Evolutionary conservation across 1,140 invertebrate species (phyloP).

Genomic region (Choristoneura fumiferana): DNA sequence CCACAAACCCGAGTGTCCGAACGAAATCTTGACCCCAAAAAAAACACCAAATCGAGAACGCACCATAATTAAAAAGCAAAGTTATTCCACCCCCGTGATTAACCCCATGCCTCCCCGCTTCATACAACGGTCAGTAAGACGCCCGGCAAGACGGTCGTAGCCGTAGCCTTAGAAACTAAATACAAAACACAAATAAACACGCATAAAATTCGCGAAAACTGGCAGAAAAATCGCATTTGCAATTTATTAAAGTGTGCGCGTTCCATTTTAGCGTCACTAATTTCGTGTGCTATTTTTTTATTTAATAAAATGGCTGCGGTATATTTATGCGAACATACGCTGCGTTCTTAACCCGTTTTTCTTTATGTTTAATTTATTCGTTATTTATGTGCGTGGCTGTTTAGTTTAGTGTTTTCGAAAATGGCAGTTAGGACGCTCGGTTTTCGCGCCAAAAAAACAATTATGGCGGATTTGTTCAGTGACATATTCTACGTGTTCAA

Average conservation of each 20-base stretch:
- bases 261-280: too few species aligned
- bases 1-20: constrained; percentile 9
- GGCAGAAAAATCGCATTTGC: neutral
- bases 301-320: constrained; percentile 8
- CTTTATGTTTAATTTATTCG: constrained; percentile 18
- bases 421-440: constrained; percentile 47
- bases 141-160: constrained; percentile 54
- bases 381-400: too few species aligned
- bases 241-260: neutral
- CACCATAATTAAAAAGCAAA: constrained; percentile 72
- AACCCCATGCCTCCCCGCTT: constrained; percentile 47
- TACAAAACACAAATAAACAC: constrained; percentile 74
- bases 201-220: constrained; percentile 8
- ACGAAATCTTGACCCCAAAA: constrained; percentile 41
- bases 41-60: constrained; percentile 54
- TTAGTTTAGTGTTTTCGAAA: constrained; percentile 39
- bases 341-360: constrained; percentile 1
- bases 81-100: constrained; percentile 69
- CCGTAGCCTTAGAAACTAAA: constrained; percentile 70
- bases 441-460: constrained; percentile 72
- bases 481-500: constrained; percentile 65
- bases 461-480: constrained; percentile 51
- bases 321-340: neutral
- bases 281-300: neutral
- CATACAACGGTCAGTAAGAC: constrained; percentile 64